A percentile compares a stretch with the other conserved stretches of the same genome.
Evolutionary conservation across 2,888 invertebrate genomes (phyloP).

Genomic region (Caenorhabditis virilis): DNA sequence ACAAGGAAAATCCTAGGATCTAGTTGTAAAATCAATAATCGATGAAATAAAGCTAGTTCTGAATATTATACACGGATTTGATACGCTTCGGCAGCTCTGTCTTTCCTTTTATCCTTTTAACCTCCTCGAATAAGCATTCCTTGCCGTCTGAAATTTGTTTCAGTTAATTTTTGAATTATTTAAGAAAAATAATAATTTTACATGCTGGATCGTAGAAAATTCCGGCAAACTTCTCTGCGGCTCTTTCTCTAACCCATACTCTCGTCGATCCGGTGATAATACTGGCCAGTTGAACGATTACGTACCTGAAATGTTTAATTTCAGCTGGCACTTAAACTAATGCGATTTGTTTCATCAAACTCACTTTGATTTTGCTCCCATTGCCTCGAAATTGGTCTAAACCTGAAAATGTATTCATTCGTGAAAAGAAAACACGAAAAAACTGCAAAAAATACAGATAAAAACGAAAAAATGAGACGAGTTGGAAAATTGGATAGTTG

Average conservation of each 20-base stretch:
- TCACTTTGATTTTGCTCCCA: constrained; percentile 68
- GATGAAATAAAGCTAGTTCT: constrained; percentile 20
- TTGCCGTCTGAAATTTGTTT: constrained; percentile 76
- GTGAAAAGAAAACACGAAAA: neutral
- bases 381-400: constrained; percentile 9
- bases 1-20: constrained; percentile 7
- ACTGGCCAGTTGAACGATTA: constrained; percentile 63
- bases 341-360: constrained; percentile 8
- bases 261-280: constrained; percentile 63
- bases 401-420: neutral
- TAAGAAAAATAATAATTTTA: constrained; percentile 28
- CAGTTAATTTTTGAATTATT: neutral
- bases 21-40: neutral
- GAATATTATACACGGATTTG: constrained; percentile 56
- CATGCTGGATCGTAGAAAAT: constrained; percentile 66
- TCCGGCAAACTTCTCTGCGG: constrained; percentile 61
- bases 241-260: constrained; percentile 64
- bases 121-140: constrained; percentile 77
- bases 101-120: constrained; percentile 79
- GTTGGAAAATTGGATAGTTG: neutral
- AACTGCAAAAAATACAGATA: neutral
- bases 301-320: constrained; percentile 52
- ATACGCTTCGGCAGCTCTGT: constrained; percentile 55
- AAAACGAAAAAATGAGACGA: neutral
- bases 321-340: neutral